A percentile compares a stretch with the other conserved stretches of the same genome.
These are phyloP conservation scores for Chrysolophus pictus DNA, from an alignment of 2,797 vertebrate genomes.

Conservation along the genomic window DNA sequence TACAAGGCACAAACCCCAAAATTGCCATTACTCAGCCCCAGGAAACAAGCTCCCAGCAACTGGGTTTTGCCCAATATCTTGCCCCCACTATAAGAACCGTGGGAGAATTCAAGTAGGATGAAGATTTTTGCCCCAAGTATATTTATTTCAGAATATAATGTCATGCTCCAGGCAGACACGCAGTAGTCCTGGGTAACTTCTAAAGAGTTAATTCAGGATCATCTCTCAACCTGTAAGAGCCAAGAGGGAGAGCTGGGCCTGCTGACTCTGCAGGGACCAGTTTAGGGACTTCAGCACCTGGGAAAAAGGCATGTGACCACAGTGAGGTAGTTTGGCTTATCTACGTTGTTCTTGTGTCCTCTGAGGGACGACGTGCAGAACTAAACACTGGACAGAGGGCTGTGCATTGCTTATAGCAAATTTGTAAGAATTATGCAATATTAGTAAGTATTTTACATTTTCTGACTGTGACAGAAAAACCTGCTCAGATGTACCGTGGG, in stretches of 20 bases:
- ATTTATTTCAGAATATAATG: slow-evolving; percentile 7
- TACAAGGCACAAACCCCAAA: not conserved
- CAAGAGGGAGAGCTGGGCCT: not conserved
- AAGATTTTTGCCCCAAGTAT: not conserved
- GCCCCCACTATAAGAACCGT: not conserved
- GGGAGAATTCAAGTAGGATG: not conserved
- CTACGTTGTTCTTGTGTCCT: not conserved
- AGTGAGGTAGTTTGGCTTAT: not conserved
- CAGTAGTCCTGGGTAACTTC: not conserved
- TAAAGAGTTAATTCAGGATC: slow-evolving; percentile 28
- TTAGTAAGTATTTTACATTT: not conserved
- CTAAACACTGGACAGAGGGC: not conserved
- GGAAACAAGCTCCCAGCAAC: not conserved
- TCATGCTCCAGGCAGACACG: not conserved
- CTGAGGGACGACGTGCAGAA: not conserved
- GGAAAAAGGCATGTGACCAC: not conserved
- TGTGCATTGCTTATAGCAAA: not conserved
- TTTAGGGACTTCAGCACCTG: not conserved
- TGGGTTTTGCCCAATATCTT: not conserved
- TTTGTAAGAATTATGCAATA: not conserved
- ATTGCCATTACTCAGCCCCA: not conserved
- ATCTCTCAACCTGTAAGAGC: not conserved
- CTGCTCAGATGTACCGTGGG: not conserved
- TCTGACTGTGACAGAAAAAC: not conserved
- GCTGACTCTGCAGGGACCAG: not conserved